These are phyloP conservation scores for Casuarius casuarius DNA, from an alignment of 2,113 vertebrate genomes.

Conservation along the genomic window DNA sequence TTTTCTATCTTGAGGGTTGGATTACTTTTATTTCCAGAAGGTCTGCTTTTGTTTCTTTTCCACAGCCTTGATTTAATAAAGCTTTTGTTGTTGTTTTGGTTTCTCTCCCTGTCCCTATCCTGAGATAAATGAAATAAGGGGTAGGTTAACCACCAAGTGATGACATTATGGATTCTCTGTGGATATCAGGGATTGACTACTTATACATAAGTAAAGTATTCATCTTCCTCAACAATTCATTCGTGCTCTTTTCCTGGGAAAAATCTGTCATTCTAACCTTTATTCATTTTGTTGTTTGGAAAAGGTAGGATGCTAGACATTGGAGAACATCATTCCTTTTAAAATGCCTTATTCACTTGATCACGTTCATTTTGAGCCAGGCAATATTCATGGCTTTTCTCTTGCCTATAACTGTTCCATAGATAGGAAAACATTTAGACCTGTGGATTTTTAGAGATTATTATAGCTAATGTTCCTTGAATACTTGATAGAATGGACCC, in stretches of 20 bases:
- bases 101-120: not conserved
- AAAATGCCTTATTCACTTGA: not conserved
- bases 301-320: not conserved
- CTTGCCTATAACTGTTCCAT: fast-evolving
- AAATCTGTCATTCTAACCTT: not conserved
- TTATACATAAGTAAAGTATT: not conserved
- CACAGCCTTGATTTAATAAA: not conserved
- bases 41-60: not conserved
- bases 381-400: not conserved
- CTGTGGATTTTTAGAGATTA: not conserved
- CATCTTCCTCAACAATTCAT: not conserved
- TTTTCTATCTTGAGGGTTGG: not conserved
- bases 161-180: not conserved
- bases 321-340: not conserved
- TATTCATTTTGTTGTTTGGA: not conserved
- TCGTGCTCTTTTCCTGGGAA: not conserved
- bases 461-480: not conserved
- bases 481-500: not conserved
- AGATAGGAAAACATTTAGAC: not conserved
- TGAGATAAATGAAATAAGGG: not conserved
- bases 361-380: not conserved
- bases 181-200: not conserved
- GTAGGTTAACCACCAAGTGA: not conserved
- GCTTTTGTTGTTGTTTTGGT: not conserved
- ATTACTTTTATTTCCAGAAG: slow-evolving; percentile 30